Percentiles rank a stretch among this genome's conserved stretches.
Evolutionary conservation across 2,113 vertebrate species (phyloP).

Genomic region (Apteryx mantelli): DNA sequence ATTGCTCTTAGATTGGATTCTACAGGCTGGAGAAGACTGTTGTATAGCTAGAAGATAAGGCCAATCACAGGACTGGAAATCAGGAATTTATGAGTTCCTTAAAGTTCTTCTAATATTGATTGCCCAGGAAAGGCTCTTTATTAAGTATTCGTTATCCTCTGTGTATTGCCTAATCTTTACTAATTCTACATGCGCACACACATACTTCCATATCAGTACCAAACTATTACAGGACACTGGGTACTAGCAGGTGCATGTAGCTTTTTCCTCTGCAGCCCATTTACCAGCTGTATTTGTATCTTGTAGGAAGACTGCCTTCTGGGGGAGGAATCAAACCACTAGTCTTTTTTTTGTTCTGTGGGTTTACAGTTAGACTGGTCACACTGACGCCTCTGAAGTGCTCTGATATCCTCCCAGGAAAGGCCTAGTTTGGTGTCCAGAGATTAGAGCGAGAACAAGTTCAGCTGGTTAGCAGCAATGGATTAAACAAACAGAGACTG

Average conservation of each 20-base stretch:
- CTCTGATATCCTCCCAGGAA: not conserved
- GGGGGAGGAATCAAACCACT: not conserved
- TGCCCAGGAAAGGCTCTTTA: not conserved
- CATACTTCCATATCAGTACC: not conserved
- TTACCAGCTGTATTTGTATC: not conserved
- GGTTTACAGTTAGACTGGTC: not conserved
- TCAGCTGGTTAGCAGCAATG: not conserved
- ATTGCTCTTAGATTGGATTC: not conserved
- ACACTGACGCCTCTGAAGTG: not conserved
- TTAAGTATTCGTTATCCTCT: not conserved
- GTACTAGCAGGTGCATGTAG: not conserved
- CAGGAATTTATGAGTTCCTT: not conserved
- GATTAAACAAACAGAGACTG: conserved; percentile 16
- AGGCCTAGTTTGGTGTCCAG: not conserved
- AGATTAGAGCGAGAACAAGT: not conserved
- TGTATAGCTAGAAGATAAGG: not conserved
- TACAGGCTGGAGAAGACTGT: not conserved
- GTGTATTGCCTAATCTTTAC: not conserved
- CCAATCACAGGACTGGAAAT: not conserved
- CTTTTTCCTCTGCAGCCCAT: not conserved
- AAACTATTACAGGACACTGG: not conserved
- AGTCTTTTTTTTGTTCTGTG: not conserved
- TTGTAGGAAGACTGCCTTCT: not conserved
- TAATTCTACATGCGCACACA: not conserved
- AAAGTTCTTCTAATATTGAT: not conserved